Evolutionary conservation across 1,140 invertebrate species (phyloP), one percentile per base, ranked within the genome.

Genomic region (Bombus balteatus): DNA sequence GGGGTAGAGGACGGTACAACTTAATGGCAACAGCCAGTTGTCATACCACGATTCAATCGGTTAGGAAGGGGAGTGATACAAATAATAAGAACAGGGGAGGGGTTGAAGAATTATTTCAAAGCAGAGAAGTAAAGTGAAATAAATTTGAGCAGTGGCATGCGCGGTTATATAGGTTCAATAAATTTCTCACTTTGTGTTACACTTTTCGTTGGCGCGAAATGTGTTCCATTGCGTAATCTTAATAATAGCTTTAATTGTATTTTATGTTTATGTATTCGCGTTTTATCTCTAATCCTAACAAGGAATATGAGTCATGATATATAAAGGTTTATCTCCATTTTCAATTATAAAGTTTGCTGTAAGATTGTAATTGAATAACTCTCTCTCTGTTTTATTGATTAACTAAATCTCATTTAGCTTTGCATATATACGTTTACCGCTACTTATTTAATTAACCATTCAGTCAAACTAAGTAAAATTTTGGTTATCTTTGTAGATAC

Each of bases 401-500:
- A 32, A 32, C 66, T 71, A 80, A 85, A 80, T 85, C 68, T 85
- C 34, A 80, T 85, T 85, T 80, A 72, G 34, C 39, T 85, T 41
- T 47, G 32, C 18, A 47, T 57, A 37, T 73, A 39, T 72, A 37
- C 59, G 18, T 78, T 70, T 22, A 59, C 28, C 12, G 1, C 59
- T 57, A 13, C 25, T 77, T 66, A 83, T 83, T 41, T 34, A 62
- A 65, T 85, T 80, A 80, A 10, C 2, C 25, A 25, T 25, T 5
- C 9, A 13, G 1, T 5, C n/a, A 22, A 73, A 41, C 37, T 62
- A 77, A 76, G 37, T 12, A 37, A 59, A 72, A 72, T 73, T 76
- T 83, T 77, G 65, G 25, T 86, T 53, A 25, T 57, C 59, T 25
- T 85, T 90, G 39, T 68, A 95, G 95, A 95, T 93, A 92, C 94